phyloP scores from a whole-genome alignment of 2,888 invertebrate genomes.

The Synanthedon tipuliformis region DNA sequence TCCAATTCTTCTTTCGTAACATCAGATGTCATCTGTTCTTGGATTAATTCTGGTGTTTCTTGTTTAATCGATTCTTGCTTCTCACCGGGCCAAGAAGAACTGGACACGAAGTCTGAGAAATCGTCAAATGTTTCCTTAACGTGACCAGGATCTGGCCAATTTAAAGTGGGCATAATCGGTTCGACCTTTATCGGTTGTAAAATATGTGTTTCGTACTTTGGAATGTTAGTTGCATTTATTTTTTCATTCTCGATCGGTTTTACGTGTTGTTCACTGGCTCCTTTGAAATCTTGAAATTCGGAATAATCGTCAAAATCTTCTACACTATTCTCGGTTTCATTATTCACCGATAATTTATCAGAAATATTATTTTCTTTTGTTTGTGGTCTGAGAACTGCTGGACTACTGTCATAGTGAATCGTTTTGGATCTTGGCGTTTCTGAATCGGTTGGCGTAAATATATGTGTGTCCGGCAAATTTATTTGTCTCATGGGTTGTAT shows the following conservation, averaged over 20 bases:
- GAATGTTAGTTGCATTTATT: not conserved
- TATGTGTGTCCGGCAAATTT: conserved; percentile 62
- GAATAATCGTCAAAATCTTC: conserved; percentile 45
- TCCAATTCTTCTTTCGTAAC: conserved; percentile 20
- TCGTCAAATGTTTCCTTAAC: conserved; percentile 57
- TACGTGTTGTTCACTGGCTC: conserved; percentile 13
- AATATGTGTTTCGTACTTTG: conserved; percentile 33
- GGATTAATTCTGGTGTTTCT: not conserved
- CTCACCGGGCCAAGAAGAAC: conserved; percentile 26
- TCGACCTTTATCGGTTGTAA: conserved; percentile 58
- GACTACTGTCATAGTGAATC: conserved; percentile 49
- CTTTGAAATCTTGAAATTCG: conserved; percentile 58
- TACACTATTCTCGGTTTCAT: conserved; percentile 13
- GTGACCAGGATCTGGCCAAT: conserved; percentile 65
- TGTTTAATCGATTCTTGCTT: conserved; percentile 7
- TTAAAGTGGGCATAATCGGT: conserved; percentile 50
- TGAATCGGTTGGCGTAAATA: conserved; percentile 64
- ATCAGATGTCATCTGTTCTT: not conserved
- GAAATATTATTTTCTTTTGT: conserved; percentile 12
- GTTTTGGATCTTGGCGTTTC: conserved; percentile 65
- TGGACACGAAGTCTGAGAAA: conserved; percentile 52
- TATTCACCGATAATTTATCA: conserved; percentile 5
- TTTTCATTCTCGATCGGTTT: conserved; percentile 1
- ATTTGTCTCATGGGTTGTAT: conserved; percentile 60
- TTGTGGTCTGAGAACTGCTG: conserved; percentile 38